Base-by-base conservation (phyloP, 2,797 vertebrate genomes). In the Coranthus polyacanthus region DNA sequence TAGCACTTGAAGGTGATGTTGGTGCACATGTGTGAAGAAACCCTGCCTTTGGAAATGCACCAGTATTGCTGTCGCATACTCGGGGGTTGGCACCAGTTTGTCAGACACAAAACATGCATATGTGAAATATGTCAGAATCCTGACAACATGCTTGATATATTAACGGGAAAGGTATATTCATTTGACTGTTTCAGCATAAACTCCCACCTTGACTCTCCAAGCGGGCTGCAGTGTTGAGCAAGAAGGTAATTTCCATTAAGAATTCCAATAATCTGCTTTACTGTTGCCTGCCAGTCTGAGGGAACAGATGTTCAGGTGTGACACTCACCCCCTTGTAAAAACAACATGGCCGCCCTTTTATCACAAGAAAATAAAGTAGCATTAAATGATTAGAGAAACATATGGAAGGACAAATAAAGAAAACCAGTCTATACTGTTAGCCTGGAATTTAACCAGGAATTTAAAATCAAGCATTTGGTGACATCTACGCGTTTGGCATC, bases 221-320 rank as follows among this genome's bases (percentile, higher is more conserved):
- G 37, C 1, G 18, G 41, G 22, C 41, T 47, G 5, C 16, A 24
- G 32, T 54, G 41, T 58, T 32, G 39, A 26, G 47, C 55, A 58
- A 57, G 29, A 29, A 8, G 34, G 39, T 43, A 4, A 56, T 75
- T 45, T 68, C 65, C 64, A 53, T 34, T 50, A 53, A 57, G 62
- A 75, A 79, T 62, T 63, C 64, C 65, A 75, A 50, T 47, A 38
- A 76, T 63, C 26, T 34, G n/a, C 75, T 75, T 72, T 56, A 68
- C 73, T 72, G 68, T 53, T 75, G 74, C 65, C 69, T 29, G 59
- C 39, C 39, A 58, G 72, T 79, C 71, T 81, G 66, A 86, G 57
- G 63, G 53, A 86, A 77, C 89, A 91, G 75, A 82, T 92, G 91
- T 86, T 74, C 67, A 85, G 66, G 82, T 83, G 82, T 78, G 78